A percentile compares a stretch with the other conserved stretches of the same genome.
Conservation (phyloP, 2,797 vertebrate genomes). For the Sebastes kiyomatsui region DNA sequence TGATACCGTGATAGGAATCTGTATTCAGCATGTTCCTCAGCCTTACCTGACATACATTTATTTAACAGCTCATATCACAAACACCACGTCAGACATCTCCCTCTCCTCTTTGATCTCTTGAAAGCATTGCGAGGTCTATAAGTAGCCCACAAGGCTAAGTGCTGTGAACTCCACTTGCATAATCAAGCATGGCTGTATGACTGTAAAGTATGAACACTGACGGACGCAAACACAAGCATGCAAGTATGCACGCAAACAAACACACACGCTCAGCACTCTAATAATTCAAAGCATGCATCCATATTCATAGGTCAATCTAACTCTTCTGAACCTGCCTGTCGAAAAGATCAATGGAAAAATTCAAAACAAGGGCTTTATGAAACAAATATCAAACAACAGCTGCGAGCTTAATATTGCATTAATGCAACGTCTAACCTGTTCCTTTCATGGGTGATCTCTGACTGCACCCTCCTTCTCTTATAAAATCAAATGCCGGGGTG, state of each 20-base stretch:
- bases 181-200: conserved; percentile 60
- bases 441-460: conserved; percentile 17
- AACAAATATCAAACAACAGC: conserved; percentile 62
- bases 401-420: conserved; percentile 30
- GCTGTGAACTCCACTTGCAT: conserved; percentile 67
- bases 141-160: conserved; percentile 65
- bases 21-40: conserved; percentile 16
- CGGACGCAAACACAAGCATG: conserved; percentile 42
- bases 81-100: conserved; percentile 35
- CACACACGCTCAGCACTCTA: conserved; percentile 10
- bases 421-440: conserved; percentile 19
- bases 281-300: conserved; percentile 71
- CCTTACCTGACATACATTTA: conserved; percentile 60
- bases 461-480: not conserved
- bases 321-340: conserved; percentile 64
- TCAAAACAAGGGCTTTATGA: conserved; percentile 62
- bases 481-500: conserved; percentile 19
- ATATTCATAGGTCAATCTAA: conserved; percentile 69
- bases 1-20: not conserved
- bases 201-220: conserved; percentile 52
- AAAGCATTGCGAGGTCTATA: conserved; percentile 52
- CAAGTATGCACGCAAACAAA: conserved; percentile 6
- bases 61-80: conserved; percentile 47
- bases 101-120: conserved; percentile 61
- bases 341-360: conserved; percentile 70